Evolutionary conservation across 1,140 invertebrate species (phyloP).

Genomic region (Magallana angulata): DNA sequence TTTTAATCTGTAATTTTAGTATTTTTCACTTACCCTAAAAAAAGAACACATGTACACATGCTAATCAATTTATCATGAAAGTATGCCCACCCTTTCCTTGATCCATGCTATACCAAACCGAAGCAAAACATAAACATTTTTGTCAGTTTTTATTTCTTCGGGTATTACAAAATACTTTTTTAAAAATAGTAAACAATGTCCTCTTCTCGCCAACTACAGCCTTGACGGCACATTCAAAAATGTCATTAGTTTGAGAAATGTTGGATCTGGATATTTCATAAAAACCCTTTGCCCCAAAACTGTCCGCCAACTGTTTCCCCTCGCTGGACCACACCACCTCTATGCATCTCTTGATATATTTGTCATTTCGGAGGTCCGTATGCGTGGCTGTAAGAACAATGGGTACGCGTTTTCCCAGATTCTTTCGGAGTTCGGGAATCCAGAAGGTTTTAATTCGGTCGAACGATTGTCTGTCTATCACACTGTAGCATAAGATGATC

Average conservation of each 20-base stretch:
- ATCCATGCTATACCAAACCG: too few relatives aligned
- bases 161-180: constrained; percentile 62
- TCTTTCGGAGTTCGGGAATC: constrained; percentile 83
- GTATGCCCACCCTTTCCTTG: too few relatives aligned
- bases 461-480: constrained; percentile 97
- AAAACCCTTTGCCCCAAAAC: constrained; percentile 89
- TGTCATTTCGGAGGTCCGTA: constrained; percentile 78
- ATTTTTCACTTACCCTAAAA: too few relatives aligned
- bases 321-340: constrained; percentile 88
- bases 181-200: constrained; percentile 67
- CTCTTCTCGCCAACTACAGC: constrained; percentile 82
- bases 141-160: constrained; percentile 46
- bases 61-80: too few relatives aligned
- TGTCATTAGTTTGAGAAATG: constrained; percentile 93
- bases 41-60: too few relatives aligned
- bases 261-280: constrained; percentile 94
- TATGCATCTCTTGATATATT: constrained; percentile 87
- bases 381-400: constrained; percentile 87
- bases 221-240: constrained; percentile 91
- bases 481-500: constrained; percentile 99
- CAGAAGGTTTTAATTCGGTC: constrained; percentile 96
- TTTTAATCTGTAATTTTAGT: too few relatives aligned
- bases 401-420: constrained; percentile 94
- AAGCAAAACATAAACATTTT: background rate
- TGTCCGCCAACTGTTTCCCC: constrained; percentile 36